Evolutionary conservation across 2,113 vertebrate genomes (phyloP), one percentile per base, ranked within the genome.

Genomic region (Marmota flaviventris): DNA sequence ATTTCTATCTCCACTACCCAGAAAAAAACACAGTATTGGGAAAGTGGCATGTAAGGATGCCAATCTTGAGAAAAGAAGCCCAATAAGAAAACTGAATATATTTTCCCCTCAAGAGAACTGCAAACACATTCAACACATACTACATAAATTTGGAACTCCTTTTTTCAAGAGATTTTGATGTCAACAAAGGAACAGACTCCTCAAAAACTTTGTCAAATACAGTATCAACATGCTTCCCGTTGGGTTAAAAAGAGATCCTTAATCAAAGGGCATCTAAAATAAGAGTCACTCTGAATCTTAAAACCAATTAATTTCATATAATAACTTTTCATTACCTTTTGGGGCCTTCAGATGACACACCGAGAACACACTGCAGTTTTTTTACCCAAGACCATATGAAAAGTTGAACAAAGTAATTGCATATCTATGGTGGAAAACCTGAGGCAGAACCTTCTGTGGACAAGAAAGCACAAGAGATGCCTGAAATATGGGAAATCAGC

Each of bases 251-350:
- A 87, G 53, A 72, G 70, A 84, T 83, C 37, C 37, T 83, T 90
- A 67, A 94, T 70, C 92, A 73, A 91, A 93, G 34, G 8, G 53
- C 11, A 94, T 34, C 25, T 81, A 91, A 93, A 93, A 67, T 16
- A 17, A 93, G n/a, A 95, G 39, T 81, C 37, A 87, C 32, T 83
- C 53, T 91, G 37, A 94, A 90, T 39, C 22, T 25, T 65, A 75
- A 97, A 95, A 56, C 56, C 56, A 56, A 56, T 20, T 56, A 56
- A 56, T 56, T 56, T 56, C 48, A 51, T 13, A 51, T 51, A 51
- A 13, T 51, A 13, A 51, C 48, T 51, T 51, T 51, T 51, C 48
- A 51, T 51, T 51, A 51, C 13, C 48, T 51, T 51, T 51, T 13
- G 12, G 48, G 48, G 48, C 48, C 48, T 51, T 51, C 48, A 51